Evolutionary conservation across 2,797 vertebrate species (phyloP).

Genomic region (Propithecus deckenii): DNA sequence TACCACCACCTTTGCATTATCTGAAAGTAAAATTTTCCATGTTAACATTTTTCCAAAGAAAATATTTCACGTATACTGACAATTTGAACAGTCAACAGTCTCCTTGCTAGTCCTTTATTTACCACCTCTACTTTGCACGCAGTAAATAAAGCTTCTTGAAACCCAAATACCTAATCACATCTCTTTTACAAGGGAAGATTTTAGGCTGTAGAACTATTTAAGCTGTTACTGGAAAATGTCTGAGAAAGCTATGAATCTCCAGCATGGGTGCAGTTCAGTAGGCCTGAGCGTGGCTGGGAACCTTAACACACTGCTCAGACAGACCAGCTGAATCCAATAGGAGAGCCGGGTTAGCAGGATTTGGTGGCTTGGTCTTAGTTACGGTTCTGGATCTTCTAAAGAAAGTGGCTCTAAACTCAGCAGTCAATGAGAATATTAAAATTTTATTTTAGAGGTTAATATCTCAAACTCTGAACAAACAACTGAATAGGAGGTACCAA

Average conservation of each 20-base stretch:
- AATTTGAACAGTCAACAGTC: neutral
- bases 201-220: neutral
- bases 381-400: neutral
- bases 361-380: neutral
- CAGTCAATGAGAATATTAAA: neutral
- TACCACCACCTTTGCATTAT: neutral
- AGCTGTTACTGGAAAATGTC: neutral
- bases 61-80: neutral
- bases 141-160: neutral
- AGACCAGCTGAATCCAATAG: neutral
- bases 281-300: neutral
- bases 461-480: neutral
- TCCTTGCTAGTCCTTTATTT: neutral
- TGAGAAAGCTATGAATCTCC: neutral
- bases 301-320: fast-evolving
- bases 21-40: neutral
- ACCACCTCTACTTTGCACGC: neutral
- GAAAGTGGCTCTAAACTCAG: neutral
- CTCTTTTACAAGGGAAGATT: neutral
- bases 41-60: neutral
- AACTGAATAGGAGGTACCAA: neutral
- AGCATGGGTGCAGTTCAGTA: neutral
- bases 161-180: neutral
- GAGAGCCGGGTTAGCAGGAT: neutral
- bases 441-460: neutral